Base-by-base conservation (phyloP, 2,113 vertebrate species). In the Aspiorhynchus laticeps region DNA sequence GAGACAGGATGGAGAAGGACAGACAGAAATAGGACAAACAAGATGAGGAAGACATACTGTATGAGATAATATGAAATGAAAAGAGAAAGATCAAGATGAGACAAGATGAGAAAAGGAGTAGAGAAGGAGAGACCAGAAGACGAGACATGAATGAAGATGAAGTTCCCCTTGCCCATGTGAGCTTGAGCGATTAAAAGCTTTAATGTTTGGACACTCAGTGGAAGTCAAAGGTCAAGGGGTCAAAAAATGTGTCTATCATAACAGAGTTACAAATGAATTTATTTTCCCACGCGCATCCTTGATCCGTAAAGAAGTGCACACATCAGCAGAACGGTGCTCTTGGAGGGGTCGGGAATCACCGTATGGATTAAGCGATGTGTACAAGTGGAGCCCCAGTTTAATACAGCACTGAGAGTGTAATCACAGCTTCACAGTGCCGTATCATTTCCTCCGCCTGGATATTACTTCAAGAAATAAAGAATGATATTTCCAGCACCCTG, bases 141-240 rank as follows among this genome's bases (percentile, higher is more conserved):
- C 12, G 33, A 21, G 51, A 80, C 78, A 21, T 8, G 12, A 41
- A 63, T 80, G 36, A 80, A 24, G 33, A 61, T 61, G 2, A 79
- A 5, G 33, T n/a, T 38, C 24, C 33, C 28, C 28, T 33, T 26
- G 26, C 65, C 81, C 43, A 4, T 51, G 43, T 53, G 81, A 17
- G 89, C 88, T 91, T 87, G 88, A 88, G 48, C 90, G 92, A 95
- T 92, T 89, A 88, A 26, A 5, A 90, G 86, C 69, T 89, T 90
- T 90, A 84, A 90, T 89, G 86, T 90, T 89, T 88, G 78, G 73
- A 88, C 86, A 88, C 89, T 91, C 84, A 69, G 80, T 46, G 17
- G 8, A 38, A 48, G 67, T 41, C 76, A 65, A 80, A 61, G 83
- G 75, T 56, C 41, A 65, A 74, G 43, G 43, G 51, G 69, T 85